These are phyloP conservation scores for Papilio elwesi DNA, from an alignment of 2,888 invertebrate genomes.

Conservation along the genomic window DNA sequence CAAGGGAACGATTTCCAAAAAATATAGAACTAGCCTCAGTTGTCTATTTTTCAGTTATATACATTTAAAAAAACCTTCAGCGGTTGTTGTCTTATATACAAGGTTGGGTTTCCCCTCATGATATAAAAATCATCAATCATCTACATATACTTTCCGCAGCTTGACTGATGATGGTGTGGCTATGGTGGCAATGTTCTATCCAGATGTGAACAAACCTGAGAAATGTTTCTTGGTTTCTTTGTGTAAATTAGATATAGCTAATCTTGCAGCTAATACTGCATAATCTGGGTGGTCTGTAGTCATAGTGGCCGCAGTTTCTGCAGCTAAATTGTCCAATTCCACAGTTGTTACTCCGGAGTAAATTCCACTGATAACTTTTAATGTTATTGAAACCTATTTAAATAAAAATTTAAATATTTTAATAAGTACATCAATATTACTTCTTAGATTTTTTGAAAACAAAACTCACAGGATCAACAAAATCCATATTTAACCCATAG, in stretches of 20 bases:
- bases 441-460: neutral
- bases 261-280: conserved; percentile 93
- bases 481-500: conserved; percentile 97
- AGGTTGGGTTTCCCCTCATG: too few species aligned
- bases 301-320: conserved; percentile 99
- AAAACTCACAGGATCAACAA: conserved; percentile 95
- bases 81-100: too few species aligned
- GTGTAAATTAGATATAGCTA: conserved; percentile 98
- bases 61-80: too few species aligned
- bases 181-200: too few species aligned
- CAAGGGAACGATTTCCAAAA: too few species aligned
- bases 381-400: conserved; percentile 89
- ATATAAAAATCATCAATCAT: too few species aligned
- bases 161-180: too few species aligned
- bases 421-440: too few species aligned
- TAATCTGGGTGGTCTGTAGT: conserved; percentile 99
- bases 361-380: conserved; percentile 96
- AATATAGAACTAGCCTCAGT: too few species aligned
- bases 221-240: conserved; percentile 98
- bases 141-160: too few species aligned
- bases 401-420: conserved; percentile 14
- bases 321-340: conserved; percentile 98
- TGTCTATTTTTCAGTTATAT: too few species aligned
- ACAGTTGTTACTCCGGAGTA: conserved; percentile 98
- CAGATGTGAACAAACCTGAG: conserved; percentile 86